Evolutionary conservation across 2,113 vertebrate genomes (phyloP).

Genomic region (Thamnophis sirtalis): DNA sequence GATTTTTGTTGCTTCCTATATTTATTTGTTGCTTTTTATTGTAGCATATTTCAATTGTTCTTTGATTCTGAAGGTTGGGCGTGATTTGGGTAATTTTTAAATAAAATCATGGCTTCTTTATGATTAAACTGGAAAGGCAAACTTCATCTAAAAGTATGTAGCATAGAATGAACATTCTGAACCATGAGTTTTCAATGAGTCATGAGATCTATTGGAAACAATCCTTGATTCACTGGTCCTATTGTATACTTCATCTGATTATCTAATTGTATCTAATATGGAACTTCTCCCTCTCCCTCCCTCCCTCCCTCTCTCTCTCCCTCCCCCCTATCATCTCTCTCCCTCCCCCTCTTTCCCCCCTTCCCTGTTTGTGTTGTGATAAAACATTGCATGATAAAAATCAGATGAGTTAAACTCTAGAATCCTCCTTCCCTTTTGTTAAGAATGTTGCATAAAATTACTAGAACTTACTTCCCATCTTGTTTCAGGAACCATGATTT

Average conservation of each 20-base stretch:
- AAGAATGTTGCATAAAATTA: conserved; percentile 45
- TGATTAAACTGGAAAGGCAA: not conserved
- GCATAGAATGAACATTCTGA: conserved; percentile 18
- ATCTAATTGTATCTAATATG: not conserved
- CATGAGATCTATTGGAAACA: not conserved
- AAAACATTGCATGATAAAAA: conserved; percentile 7
- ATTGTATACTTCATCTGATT: conserved; percentile 1
- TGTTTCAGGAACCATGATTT: conserved; percentile 26
- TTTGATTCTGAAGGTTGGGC: not conserved
- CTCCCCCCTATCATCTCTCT: no score
- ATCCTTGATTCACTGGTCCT: not conserved
- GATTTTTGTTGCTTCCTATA: not conserved
- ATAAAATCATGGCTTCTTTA: not conserved
- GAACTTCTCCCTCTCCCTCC: not conserved
- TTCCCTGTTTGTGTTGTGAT: no score
- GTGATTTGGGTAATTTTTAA: not conserved
- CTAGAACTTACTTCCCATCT: conserved; percentile 25
- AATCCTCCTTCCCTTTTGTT: conserved; percentile 14
- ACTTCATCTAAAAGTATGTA: conserved; percentile 9
- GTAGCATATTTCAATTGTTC: not conserved
- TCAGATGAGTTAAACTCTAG: not conserved
- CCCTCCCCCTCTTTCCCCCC: no score
- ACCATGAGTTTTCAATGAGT: not conserved
- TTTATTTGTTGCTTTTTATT: not conserved
- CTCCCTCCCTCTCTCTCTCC: no score